These are phyloP conservation scores for Brassicogethes aeneus DNA, from an alignment of 2,888 invertebrate genomes.

Conservation along the genomic window DNA sequence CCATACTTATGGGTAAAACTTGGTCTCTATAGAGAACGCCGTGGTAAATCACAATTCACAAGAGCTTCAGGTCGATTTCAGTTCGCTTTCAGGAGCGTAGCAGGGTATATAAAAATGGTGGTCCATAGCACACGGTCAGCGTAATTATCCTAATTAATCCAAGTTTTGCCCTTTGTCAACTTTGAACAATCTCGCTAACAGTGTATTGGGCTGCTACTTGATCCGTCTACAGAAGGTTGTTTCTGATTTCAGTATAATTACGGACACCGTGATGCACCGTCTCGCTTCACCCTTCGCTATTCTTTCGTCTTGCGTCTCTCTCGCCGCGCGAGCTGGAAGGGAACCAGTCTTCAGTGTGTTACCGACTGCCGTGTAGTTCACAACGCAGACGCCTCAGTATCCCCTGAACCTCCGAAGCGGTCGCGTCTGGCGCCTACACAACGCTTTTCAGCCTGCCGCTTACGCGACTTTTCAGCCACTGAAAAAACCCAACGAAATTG, in stretches of 20 bases:
- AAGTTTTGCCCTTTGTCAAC: slow-evolving; percentile 34
- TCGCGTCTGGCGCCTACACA: slow-evolving; percentile 17
- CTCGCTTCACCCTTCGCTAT: slow-evolving; percentile 24
- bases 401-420: slow-evolving; percentile 19
- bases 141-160: slow-evolving; percentile 39
- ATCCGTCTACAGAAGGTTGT: slow-evolving; percentile 37
- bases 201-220: slow-evolving; percentile 38
- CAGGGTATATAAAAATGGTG: too few relatives aligned
- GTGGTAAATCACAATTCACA: too few relatives aligned
- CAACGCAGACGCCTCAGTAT: slow-evolving; percentile 29
- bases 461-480: slow-evolving; percentile 15
- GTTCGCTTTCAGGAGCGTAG: too few relatives aligned
- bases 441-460: slow-evolving; percentile 1
- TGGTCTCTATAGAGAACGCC: too few relatives aligned
- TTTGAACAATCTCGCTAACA: slow-evolving; percentile 35
- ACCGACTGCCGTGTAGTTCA: slow-evolving; percentile 34
- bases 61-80: too few relatives aligned
- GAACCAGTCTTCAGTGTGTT: slow-evolving; percentile 38
- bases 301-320: slow-evolving; percentile 25
- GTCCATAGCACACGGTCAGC: slow-evolving; percentile 18
- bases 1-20: too few relatives aligned
- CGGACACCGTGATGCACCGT: slow-evolving; percentile 23
- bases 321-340: slow-evolving; percentile 30
- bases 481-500: slow-evolving; percentile 10
- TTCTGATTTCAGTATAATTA: slow-evolving; percentile 41